A percentile compares a stretch with the other conserved stretches of the same genome.
Conservation (phyloP, 2,888 invertebrate genomes). For the Oscheius myriophilus region DNA sequence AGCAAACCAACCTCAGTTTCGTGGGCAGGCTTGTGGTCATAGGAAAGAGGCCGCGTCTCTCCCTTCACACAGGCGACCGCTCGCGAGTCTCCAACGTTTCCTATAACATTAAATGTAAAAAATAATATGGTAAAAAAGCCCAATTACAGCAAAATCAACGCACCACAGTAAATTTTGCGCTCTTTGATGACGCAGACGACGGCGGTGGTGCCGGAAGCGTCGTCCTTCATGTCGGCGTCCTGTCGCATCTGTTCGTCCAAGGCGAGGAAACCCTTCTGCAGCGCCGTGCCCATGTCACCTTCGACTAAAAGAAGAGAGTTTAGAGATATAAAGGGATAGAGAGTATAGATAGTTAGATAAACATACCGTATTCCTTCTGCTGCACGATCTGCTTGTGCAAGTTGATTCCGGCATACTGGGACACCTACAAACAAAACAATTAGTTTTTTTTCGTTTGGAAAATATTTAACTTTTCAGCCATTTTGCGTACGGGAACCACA, state of each 20-base stretch:
- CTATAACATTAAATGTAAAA: constrained; percentile 73
- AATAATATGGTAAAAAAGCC: background rate
- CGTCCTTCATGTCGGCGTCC: constrained; percentile 87
- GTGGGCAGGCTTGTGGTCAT: constrained; percentile 84
- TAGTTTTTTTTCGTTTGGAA: too few species aligned
- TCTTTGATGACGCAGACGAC: constrained; percentile 82
- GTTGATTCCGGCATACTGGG: constrained; percentile 93
- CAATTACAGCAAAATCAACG: too few species aligned
- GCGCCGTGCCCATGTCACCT: constrained; percentile 84
- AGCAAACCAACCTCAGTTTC: constrained; percentile 37
- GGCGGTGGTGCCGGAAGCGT: constrained; percentile 93
- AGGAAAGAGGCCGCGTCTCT: constrained; percentile 80
- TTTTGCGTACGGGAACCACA: too few species aligned
- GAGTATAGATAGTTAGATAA: too few species aligned
- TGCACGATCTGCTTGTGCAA: constrained; percentile 89
- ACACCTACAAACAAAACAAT: constrained; percentile 77
- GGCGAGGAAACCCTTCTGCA: constrained; percentile 88
- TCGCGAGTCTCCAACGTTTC: constrained; percentile 95
- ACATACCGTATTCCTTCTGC: constrained; percentile 68
- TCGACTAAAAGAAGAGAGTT: constrained; percentile 73
- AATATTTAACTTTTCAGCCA: too few species aligned
- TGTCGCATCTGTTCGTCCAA: constrained; percentile 85
- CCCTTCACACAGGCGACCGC: constrained; percentile 90
- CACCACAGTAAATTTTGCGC: constrained; percentile 84
- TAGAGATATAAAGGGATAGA: background rate